Evolutionary conservation across 2,888 invertebrate genomes (phyloP).

Genomic region (Stegana nigrithorax): DNA sequence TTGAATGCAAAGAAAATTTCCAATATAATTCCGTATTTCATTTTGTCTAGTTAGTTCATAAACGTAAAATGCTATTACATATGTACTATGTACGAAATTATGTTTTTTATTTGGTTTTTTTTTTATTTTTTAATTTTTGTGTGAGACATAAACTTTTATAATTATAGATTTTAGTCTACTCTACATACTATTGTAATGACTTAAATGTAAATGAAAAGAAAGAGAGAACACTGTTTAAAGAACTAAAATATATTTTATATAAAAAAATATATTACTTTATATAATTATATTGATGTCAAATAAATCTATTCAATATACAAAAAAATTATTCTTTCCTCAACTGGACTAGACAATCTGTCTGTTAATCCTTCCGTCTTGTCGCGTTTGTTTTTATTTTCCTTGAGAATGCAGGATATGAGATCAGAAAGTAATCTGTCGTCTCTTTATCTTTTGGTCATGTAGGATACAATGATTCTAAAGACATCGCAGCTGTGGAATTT

Average conservation of each 20-base stretch:
- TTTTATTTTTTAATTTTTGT: background rate
- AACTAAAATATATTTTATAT: conserved; percentile 37
- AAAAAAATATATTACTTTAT: conserved; percentile 31
- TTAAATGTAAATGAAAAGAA: conserved; percentile 49
- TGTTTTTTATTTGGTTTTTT: background rate
- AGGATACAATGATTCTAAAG: too few relatives aligned
- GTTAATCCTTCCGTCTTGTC: too few relatives aligned
- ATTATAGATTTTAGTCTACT: conserved; percentile 4
- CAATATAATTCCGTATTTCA: conserved; percentile 6
- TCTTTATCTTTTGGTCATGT: too few relatives aligned
- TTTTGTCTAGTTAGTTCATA: background rate
- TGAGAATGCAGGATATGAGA: too few relatives aligned
- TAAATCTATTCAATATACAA: conserved; percentile 37
- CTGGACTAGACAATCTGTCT: too few relatives aligned
- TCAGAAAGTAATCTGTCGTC: too few relatives aligned
- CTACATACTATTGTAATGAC: conserved; percentile 28
- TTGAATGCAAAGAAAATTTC: too few relatives aligned
- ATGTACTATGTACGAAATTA: conserved; percentile 6
- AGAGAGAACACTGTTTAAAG: conserved; percentile 53
- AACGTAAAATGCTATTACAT: background rate
- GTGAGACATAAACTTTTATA: background rate
- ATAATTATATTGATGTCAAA: conserved; percentile 59
- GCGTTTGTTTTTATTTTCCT: too few relatives aligned
- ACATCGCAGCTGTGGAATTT: too few relatives aligned
- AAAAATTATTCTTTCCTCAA: too few relatives aligned